Conservation (phyloP, 2,888 invertebrate species). For the Ecliptopera silaceata region DNA sequence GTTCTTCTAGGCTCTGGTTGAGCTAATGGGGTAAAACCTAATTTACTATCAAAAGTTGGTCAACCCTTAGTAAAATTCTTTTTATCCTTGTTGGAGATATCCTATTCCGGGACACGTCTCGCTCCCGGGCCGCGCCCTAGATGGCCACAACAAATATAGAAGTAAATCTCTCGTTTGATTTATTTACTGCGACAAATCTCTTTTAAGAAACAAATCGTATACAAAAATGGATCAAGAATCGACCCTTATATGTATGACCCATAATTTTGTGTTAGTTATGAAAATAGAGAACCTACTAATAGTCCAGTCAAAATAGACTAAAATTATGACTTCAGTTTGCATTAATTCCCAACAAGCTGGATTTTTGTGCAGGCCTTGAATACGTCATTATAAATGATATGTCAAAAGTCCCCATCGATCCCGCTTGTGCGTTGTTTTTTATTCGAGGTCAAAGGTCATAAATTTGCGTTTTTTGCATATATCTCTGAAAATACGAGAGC, state of each 20-base stretch:
- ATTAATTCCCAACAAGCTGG: too few species aligned
- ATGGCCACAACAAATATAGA: slow-evolving; percentile 53
- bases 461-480: too few species aligned
- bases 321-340: too few species aligned
- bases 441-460: too few species aligned
- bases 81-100: slow-evolving; percentile 47
- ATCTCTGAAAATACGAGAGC: too few species aligned
- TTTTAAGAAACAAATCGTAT: not conserved
- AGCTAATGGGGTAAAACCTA: not conserved
- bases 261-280: not conserved
- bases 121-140: slow-evolving; percentile 49
- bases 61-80: not conserved
- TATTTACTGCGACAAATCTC: not conserved
- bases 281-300: too few species aligned
- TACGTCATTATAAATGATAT: too few species aligned
- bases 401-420: too few species aligned
- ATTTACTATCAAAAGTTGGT: not conserved
- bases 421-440: too few species aligned
- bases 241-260: not conserved
- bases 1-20: too few species aligned
- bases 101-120: slow-evolving; percentile 51
- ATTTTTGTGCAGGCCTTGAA: too few species aligned
- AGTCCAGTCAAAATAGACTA: too few species aligned
- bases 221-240: not conserved
- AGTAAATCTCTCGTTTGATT: slow-evolving; percentile 28